phyloP scores from a whole-genome alignment of 1,140 invertebrate species.

The Caenorhabditis brenneri region DNA sequence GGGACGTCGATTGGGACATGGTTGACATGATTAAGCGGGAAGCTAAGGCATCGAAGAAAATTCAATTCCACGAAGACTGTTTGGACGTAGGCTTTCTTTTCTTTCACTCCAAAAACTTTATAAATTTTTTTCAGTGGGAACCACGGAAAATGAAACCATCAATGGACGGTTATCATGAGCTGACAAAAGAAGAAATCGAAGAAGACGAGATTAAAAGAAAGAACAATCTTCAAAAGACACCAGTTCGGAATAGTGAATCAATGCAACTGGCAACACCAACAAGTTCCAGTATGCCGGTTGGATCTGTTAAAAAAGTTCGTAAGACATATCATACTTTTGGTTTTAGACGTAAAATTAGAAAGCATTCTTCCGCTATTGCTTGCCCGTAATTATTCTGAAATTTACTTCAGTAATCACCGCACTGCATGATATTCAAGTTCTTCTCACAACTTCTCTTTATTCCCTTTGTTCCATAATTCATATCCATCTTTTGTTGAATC shows the following conservation, averaged over 20 bases:
- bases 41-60: background rate
- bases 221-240: conserved; percentile 1
- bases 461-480: no score
- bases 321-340: background rate
- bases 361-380: no score
- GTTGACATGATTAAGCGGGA: background rate
- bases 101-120: background rate
- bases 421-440: no score
- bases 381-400: no score
- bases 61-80: background rate
- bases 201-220: background rate
- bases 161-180: conserved; percentile 12
- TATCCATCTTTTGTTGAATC: no score
- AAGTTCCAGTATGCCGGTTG: background rate
- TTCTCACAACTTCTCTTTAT: no score
- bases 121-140: background rate
- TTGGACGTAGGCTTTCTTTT: background rate
- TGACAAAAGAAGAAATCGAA: conserved; percentile 5
- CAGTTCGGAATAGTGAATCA: background rate
- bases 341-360: background rate
- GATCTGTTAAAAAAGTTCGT: conserved; percentile 26
- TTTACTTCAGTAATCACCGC: no score
- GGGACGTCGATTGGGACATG: conserved; percentile 7
- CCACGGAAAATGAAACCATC: conserved; percentile 10
- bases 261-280: conserved; percentile 11